Conservation (phyloP, 2,888 invertebrate species). For the Caenorhabditis doughertyi region DNA sequence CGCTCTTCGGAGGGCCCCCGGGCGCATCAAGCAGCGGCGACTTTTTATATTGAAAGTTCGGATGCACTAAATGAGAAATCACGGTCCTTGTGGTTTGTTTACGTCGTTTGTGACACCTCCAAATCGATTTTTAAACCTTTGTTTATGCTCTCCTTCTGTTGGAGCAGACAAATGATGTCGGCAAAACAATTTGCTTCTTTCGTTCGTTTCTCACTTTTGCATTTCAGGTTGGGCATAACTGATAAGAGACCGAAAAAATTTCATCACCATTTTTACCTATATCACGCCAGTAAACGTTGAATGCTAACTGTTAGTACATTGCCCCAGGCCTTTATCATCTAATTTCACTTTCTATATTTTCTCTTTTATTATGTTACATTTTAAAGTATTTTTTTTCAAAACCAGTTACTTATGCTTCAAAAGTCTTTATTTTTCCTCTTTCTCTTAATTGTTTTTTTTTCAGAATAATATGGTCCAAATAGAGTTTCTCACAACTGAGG, state of each 20-base stretch:
- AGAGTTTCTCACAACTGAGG: neutral
- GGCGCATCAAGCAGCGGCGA: too few species aligned
- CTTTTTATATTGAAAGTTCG: too few species aligned
- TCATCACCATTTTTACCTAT: neutral
- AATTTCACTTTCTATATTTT: neutral
- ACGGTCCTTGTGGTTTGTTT: too few species aligned
- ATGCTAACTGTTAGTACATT: neutral
- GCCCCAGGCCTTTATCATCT: neutral
- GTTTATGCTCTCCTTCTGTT: too few species aligned
- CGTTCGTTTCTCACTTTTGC: neutral
- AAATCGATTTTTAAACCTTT: too few species aligned
- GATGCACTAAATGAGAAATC: too few species aligned
- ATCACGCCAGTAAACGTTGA: neutral
- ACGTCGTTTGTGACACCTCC: too few species aligned
- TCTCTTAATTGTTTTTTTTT: neutral
- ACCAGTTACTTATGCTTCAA: too few species aligned
- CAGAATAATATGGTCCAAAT: neutral
- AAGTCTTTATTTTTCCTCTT: neutral
- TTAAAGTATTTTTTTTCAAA: neutral
- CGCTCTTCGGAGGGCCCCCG: too few species aligned
- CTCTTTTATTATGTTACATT: neutral
- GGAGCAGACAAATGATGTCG: too few species aligned
- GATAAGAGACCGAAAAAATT: neutral
- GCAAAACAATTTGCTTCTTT: neutral
- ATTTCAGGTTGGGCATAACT: neutral